Evolutionary conservation across 2,888 invertebrate genomes (phyloP).

Genomic region (Cecidostiba fungosa): DNA sequence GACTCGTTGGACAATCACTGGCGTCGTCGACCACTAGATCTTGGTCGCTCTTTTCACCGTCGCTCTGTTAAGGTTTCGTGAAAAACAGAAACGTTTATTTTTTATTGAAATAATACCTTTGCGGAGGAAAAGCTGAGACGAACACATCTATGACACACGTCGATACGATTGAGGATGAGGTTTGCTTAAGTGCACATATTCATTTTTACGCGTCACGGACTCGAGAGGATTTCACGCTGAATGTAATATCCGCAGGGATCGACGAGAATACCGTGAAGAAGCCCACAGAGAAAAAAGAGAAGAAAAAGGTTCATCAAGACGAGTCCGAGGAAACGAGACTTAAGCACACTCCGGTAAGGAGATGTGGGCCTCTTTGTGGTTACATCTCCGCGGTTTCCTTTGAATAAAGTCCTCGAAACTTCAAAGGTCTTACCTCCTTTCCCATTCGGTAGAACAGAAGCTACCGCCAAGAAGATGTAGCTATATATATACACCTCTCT

Average conservation of each 20-base stretch:
- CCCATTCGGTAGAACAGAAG: conserved; percentile 3
- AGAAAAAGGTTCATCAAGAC: conserved; percentile 27
- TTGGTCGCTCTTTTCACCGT: conserved; percentile 93
- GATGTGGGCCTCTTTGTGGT: conserved; percentile 42
- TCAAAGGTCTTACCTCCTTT: conserved; percentile 46
- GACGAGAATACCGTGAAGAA: neutral
- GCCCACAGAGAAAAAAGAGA: neutral
- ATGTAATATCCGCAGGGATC: conserved; percentile 5
- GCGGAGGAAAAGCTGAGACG: conserved; percentile 16
- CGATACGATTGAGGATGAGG: conserved; percentile 26
- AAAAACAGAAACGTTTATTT: neutral
- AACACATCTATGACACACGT: conserved; percentile 9
- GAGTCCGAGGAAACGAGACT: conserved; percentile 42
- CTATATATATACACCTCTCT: neutral
- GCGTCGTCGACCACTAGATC: conserved; percentile 97
- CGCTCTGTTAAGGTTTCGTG: conserved; percentile 83
- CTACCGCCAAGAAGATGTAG: neutral
- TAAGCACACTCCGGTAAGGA: conserved; percentile 15
- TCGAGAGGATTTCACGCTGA: conserved; percentile 5
- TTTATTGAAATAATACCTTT: conserved; percentile 42
- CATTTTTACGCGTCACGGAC: conserved; percentile 15
- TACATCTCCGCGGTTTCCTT: conserved; percentile 44
- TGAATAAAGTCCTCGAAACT: conserved; percentile 55
- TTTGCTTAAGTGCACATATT: conserved; percentile 19
- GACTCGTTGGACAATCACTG: conserved; percentile 94